These are phyloP conservation scores for Argynnis bischoffii DNA, from an alignment of 2,888 invertebrate species.

Conservation along the genomic window DNA sequence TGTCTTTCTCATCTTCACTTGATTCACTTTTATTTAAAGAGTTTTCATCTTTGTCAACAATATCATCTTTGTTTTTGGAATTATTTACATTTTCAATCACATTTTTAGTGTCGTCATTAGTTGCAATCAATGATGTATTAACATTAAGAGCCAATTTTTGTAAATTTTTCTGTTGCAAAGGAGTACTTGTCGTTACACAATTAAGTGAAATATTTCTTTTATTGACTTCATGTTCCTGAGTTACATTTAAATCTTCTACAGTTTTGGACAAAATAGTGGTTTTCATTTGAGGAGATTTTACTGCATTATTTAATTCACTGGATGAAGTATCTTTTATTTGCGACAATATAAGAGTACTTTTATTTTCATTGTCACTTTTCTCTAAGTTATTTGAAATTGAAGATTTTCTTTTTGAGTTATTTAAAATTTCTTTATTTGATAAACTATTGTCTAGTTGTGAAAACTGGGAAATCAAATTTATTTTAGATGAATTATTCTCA, in stretches of 20 bases:
- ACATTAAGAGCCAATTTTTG: constrained; percentile 56
- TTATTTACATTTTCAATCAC: constrained; percentile 8
- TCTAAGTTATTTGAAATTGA: constrained; percentile 48
- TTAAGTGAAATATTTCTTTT: constrained; percentile 54
- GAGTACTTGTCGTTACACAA: constrained; percentile 65
- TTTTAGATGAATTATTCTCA: constrained; percentile 27
- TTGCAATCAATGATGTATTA: constrained; percentile 59
- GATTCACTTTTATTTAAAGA: constrained; percentile 25
- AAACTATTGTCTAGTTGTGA: constrained; percentile 13
- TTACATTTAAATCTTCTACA: constrained; percentile 45
- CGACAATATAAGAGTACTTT: constrained; percentile 64
- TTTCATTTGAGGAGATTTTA: constrained; percentile 48
- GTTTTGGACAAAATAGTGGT: constrained; percentile 54
- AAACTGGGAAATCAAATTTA: constrained; percentile 14
- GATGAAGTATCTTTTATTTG: constrained; percentile 61
- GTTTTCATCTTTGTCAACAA: not conserved
- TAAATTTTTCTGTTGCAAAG: constrained; percentile 61
- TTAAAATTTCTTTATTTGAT: constrained; percentile 17
- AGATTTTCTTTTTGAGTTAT: constrained; percentile 48
- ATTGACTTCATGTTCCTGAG: constrained; percentile 47
- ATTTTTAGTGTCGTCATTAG: constrained; percentile 36
- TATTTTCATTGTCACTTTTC: constrained; percentile 54
- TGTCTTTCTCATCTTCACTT: constrained; percentile 28
- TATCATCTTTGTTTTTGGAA: not conserved
- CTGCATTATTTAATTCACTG: constrained; percentile 46